Percentiles rank a stretch among this genome's conserved stretches.
phyloP scores from a whole-genome alignment of 2,113 vertebrate species.

The Galemys pyrenaicus region DNA sequence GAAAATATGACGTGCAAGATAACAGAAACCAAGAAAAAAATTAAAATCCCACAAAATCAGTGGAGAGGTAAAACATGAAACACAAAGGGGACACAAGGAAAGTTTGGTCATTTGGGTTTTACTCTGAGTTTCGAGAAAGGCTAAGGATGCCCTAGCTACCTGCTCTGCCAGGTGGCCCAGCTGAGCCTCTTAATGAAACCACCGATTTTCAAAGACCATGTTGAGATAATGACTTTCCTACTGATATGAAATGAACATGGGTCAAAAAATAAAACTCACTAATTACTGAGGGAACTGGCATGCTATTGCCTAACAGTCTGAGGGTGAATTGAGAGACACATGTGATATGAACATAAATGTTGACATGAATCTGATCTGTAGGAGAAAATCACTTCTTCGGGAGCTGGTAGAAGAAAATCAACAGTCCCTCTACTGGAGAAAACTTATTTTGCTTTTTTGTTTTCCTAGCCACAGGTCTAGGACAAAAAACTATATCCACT shows the following conservation, averaged over 20 bases:
- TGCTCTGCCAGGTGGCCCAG: no score
- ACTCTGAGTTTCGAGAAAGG: neutral
- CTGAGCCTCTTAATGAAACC: neutral
- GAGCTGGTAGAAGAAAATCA: conserved; percentile 3
- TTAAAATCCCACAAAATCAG: neutral
- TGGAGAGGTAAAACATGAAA: neutral
- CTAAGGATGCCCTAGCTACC: no score
- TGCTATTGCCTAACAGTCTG: neutral
- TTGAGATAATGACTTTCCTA: neutral
- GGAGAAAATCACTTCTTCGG: neutral
- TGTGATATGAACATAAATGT: neutral
- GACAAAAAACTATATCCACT: neutral
- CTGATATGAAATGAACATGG: neutral
- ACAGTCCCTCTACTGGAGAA: neutral
- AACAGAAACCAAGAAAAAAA: neutral
- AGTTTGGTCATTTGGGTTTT: neutral
- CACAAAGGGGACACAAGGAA: neutral
- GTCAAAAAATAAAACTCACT: neutral
- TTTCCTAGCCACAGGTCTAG: no score
- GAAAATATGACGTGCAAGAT: neutral
- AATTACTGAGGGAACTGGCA: neutral
- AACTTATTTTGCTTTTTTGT: no score
- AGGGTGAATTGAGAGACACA: neutral
- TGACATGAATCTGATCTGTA: neutral
- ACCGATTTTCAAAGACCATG: neutral